These are phyloP conservation scores for Hemitrygon akajei DNA, from an alignment of 2,797 vertebrate genomes.

Conservation along the genomic window DNA sequence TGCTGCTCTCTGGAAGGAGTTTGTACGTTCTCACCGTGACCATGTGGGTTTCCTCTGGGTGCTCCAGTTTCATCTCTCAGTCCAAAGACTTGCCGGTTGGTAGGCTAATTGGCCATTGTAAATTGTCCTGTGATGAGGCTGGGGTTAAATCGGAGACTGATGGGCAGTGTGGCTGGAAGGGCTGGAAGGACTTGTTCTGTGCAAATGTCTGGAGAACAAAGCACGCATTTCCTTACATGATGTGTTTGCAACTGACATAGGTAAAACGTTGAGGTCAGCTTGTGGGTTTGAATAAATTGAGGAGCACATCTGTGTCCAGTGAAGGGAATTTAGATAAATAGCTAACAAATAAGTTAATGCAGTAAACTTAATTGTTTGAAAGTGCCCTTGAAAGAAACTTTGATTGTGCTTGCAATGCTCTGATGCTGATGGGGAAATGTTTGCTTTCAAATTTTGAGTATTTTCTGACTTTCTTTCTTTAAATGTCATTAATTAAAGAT, in stretches of 20 bases:
- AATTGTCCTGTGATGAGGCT: too few relatives aligned
- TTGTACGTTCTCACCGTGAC: too few relatives aligned
- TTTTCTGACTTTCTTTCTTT: neutral
- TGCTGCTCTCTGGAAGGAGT: too few relatives aligned
- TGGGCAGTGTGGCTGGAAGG: too few relatives aligned
- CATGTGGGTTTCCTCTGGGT: too few relatives aligned
- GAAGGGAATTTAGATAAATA: neutral
- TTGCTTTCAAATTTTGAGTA: neutral
- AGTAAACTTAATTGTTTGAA: too few relatives aligned
- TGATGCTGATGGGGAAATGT: neutral
- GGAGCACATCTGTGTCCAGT: neutral
- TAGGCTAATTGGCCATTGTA: too few relatives aligned
- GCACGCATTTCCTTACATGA: neutral
- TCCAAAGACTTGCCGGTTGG: too few relatives aligned
- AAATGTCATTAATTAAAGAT: conserved; percentile 62
- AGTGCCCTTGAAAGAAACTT: neutral
- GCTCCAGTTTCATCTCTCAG: too few relatives aligned
- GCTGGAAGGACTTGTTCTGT: too few relatives aligned
- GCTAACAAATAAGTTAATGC: neutral
- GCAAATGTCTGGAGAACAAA: neutral
- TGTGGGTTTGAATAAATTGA: neutral
- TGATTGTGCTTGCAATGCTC: neutral
- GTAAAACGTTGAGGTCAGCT: neutral
- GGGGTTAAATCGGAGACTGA: too few relatives aligned
- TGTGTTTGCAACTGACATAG: neutral